Evolutionary conservation across 1,140 invertebrate genomes (phyloP), one percentile per base, ranked within the genome.

Genomic region (Meloidogyne floridensis): DNA sequence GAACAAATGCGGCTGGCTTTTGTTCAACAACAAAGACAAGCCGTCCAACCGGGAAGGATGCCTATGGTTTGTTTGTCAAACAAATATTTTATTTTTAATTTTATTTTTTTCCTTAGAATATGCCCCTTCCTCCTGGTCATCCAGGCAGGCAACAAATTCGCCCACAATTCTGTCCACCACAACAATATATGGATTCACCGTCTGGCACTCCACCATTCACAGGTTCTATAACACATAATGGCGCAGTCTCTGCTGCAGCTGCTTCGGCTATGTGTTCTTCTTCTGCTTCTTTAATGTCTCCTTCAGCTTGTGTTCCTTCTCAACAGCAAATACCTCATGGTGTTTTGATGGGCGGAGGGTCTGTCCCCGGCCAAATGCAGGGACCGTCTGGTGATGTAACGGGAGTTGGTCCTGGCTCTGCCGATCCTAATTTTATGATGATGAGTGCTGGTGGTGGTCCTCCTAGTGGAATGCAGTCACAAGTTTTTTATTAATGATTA

Each of bases 191-290:
- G 43, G 82, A 83, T 51, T 83, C 82, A 8, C 82, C 82, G 2
- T 83, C 81, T 11, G 82, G 82, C 20, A 83, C 82, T 18, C 82
- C 82, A 32, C 82, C 82, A 70, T 83, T 83, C 32, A 15, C 59
- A 69, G 77, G 72, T 43, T 72, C 77, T 2, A 15, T 79, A 20
- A 3, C 20, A 3, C 77, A 71, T 72, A 79, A 79, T 47, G 80
- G 72, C 32, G 42, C 65, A 18, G 54, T 15, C 15, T 74, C 54
- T 11, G 83, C 77, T 18, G 74, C 42, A 4, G 72, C 54, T 71
- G 82, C 77, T 5, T 59, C 69, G 11, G 47, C 47, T 2, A 83
- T 83, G 82, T 83, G 82, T 51, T 71, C 81, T 8, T 56, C 81
- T 11, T 32, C 32, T 32, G 73, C 54, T 3, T 82, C 81, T 43